phyloP scores from a whole-genome alignment of 2,888 invertebrate genomes.

The Oxytorus armatus region DNA sequence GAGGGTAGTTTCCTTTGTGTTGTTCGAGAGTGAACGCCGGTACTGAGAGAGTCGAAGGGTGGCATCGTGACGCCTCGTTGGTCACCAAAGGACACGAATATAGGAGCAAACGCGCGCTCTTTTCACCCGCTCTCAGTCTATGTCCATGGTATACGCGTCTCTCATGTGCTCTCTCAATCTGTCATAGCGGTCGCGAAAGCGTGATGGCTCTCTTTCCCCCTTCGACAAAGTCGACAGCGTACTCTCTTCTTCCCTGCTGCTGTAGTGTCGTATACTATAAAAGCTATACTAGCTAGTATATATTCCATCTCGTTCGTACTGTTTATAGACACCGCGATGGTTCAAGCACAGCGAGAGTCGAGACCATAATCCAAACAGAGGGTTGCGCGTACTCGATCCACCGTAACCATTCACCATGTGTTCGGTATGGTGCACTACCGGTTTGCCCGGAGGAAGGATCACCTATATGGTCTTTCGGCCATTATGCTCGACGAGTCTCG shows the following conservation, averaged over 20 bases:
- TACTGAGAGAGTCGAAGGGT: constrained; percentile 61
- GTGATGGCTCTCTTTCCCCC: constrained; percentile 69
- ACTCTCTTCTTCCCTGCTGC: constrained; percentile 47
- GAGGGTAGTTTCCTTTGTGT: constrained; percentile 61
- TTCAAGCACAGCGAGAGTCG: constrained; percentile 70
- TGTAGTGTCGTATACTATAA: constrained; percentile 17
- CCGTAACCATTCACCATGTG: constrained; percentile 82
- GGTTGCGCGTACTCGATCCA: constrained; percentile 77
- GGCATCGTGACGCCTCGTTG: constrained; percentile 77
- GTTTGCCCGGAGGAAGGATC: constrained; percentile 37
- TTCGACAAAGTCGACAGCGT: constrained; percentile 51
- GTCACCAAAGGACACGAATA: constrained; percentile 69
- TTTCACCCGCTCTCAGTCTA: constrained; percentile 39
- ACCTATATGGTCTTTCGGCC: constrained; percentile 22
- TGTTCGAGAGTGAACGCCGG: constrained; percentile 36
- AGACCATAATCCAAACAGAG: constrained; percentile 82
- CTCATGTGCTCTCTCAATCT: constrained; percentile 73
- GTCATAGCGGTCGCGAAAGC: constrained; percentile 73
- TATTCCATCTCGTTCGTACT: constrained; percentile 72
- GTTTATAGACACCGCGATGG: constrained; percentile 78
- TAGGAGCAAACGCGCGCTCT: constrained; percentile 43
- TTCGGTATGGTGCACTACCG: constrained; percentile 67
- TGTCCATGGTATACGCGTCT: constrained; percentile 51
- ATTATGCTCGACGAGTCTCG: constrained; percentile 7
- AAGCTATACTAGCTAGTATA: constrained; percentile 23